Conservation (phyloP, 2,113 vertebrate genomes). For the cattle (Bos taurus) region DNA sequence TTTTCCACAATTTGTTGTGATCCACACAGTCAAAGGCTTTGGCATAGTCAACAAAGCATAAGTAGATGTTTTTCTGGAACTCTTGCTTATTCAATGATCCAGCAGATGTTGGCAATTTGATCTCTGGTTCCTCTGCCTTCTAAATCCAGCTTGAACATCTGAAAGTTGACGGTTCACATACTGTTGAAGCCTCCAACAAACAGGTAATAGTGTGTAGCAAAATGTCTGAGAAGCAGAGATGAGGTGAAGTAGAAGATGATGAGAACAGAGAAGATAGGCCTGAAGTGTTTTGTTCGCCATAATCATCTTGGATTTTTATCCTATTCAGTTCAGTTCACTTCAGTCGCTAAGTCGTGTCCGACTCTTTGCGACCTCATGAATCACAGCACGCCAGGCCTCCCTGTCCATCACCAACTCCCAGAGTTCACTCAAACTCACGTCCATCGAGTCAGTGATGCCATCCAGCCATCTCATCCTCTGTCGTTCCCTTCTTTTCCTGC, state of each 20-base stretch:
- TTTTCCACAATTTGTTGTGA: neutral
- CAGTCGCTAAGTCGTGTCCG: too few relatives aligned
- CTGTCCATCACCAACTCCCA: too few relatives aligned
- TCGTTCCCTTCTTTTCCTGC: too few relatives aligned
- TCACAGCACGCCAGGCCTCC: too few relatives aligned
- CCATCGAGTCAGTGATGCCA: too few relatives aligned
- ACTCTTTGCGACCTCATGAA: too few relatives aligned
- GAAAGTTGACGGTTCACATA: neutral
- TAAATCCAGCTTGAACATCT: neutral
- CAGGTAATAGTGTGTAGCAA: neutral
- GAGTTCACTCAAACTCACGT: too few relatives aligned
- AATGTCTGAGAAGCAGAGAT: neutral
- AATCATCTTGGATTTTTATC: neutral
- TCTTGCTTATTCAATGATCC: neutral
- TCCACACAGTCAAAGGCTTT: neutral
- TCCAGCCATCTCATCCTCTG: too few relatives aligned
- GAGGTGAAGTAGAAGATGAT: neutral
- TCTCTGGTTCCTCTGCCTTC: neutral
- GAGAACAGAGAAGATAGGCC: neutral
- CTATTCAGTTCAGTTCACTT: neutral
- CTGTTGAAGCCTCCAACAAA: neutral
- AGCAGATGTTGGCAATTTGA: neutral
- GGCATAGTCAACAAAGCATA: neutral
- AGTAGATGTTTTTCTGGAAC: neutral
- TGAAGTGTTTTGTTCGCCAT: neutral